Evolutionary conservation across 2,113 vertebrate species (phyloP), one percentile per base, ranked within the genome.

Genomic region (Indicator maculatus): DNA sequence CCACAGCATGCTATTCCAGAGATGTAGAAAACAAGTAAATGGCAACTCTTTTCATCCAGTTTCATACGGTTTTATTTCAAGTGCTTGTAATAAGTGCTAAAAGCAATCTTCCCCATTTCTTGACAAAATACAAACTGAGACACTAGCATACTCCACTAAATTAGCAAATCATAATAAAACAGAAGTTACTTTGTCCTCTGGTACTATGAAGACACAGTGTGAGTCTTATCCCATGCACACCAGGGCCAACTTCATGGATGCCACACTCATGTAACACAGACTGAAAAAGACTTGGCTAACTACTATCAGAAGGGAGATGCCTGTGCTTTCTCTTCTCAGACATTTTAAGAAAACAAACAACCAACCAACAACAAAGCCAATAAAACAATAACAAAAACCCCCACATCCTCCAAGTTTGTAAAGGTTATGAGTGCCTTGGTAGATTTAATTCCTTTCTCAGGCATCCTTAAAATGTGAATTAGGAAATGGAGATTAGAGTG

Each of bases 401-500:
- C 3, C 12, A 17, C 12, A 17, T 7, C 5, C 17, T 3, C 3
- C 13, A 82, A 47, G 17, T 33, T 81, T 92, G 45, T 85, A 69
- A 95, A 93, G 56, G 38, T 38, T 95, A 58, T 13, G 21, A 86
- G 28, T 83, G 36, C n/a, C 70, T 82, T 82, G 16, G 23, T 58
- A 91, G 53, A 79, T 78, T 55, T 86, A 75, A 91, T 92, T 94
- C 58, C 10, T 33, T 91, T 92, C 82, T 88, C 76, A 95, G 84
- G 73, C 36, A 86, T 80, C 44, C 55, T 96, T 88, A 82, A 88
- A 75, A 93, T 69, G 65, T 44, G 21, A 81, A 69, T 90, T 90
- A 61, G 76, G 65, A 97, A 96, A 84, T 73, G 36, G n/a, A 94
- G 55, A 91, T 78, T 83, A 88, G 36, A 86, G 30, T 47, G 61